Evolutionary conservation across 2,113 vertebrate genomes (phyloP).

Genomic region (Diglossa brunneiventris): DNA sequence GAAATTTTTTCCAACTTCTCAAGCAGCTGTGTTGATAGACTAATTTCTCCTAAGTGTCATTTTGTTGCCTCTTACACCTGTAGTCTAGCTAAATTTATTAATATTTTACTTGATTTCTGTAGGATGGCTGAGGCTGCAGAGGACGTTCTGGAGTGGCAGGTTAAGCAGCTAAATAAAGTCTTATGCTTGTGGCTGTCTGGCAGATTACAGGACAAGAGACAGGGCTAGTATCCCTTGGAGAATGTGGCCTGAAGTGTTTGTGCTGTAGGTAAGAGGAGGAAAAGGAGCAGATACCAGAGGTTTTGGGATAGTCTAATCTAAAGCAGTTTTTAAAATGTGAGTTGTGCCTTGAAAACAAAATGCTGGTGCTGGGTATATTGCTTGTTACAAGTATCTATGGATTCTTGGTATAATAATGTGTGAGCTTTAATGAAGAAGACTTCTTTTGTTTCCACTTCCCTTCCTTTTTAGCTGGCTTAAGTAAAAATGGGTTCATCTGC

Average conservation of each 20-base stretch:
- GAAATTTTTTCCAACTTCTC: neutral
- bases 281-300: neutral
- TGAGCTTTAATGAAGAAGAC: neutral
- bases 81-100: neutral
- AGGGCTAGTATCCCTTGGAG: neutral
- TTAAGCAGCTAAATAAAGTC: slow-evolving; percentile 12
- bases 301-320: neutral
- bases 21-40: neutral
- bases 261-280: neutral
- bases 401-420: neutral
- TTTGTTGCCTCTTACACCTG: neutral
- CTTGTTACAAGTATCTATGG: neutral
- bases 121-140: neutral
- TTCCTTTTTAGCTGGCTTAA: neutral
- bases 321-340: neutral
- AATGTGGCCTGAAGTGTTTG: neutral
- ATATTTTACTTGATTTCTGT: neutral
- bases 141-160: neutral
- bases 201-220: neutral
- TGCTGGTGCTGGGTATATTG: neutral
- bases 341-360: neutral
- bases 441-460: neutral
- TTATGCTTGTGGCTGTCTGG: neutral
- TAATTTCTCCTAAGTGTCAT: neutral
- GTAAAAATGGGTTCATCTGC: neutral